Evolutionary conservation across 2,888 invertebrate species (phyloP).

Genomic region (Aphidoletes aphidimyza): DNA sequence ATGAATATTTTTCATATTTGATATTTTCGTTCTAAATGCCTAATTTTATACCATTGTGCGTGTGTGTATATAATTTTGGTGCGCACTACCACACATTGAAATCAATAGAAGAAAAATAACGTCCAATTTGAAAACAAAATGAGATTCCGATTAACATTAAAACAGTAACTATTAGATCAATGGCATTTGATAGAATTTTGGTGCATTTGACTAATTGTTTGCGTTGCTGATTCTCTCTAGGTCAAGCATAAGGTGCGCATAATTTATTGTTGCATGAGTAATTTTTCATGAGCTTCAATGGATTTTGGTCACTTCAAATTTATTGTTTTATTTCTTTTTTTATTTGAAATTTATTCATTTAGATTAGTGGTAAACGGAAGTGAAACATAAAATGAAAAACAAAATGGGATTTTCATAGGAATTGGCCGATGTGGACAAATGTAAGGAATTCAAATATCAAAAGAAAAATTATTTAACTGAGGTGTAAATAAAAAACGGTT

Average conservation of each 20-base stretch:
- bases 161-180: conserved; percentile 10
- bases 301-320: background rate
- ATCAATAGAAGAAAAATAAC: background rate
- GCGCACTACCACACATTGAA: background rate
- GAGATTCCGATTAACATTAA: background rate
- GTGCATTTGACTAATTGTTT: background rate
- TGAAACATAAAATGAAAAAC: too few species aligned
- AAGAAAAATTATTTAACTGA: too few species aligned
- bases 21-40: background rate
- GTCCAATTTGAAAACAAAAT: background rate
- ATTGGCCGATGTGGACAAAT: too few species aligned
- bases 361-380: too few species aligned
- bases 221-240: conserved; percentile 6
- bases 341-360: background rate
- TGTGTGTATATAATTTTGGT: background rate
- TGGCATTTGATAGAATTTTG: too few species aligned
- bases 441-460: too few species aligned
- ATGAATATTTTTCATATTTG: background rate
- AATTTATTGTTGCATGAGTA: background rate
- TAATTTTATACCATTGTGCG: background rate
- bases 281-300: background rate
- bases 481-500: too few species aligned
- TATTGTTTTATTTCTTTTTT: background rate
- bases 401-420: too few species aligned
- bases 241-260: background rate